Evolutionary conservation across 2,113 vertebrate species (phyloP).

Genomic region (Mormyrus lacerda): DNA sequence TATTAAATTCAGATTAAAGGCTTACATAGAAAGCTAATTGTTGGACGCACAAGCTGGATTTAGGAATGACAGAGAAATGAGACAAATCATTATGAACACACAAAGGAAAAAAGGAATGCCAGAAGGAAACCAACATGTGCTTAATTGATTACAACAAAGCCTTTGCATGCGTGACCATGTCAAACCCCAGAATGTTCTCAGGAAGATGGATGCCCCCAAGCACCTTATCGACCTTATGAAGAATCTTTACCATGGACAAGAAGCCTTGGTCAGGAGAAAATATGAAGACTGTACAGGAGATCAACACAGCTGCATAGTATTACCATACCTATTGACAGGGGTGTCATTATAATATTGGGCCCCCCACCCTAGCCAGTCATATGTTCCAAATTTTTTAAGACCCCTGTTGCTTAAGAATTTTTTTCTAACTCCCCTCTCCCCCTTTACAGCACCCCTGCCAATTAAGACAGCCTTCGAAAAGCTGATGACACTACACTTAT

Average conservation of each 20-base stretch:
- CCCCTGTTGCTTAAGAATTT: too few relatives aligned
- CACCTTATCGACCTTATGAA: background rate
- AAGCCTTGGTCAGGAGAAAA: background rate
- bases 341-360: background rate
- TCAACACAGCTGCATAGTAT: background rate
- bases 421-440: too few relatives aligned
- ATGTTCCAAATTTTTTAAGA: too few relatives aligned
- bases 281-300: background rate
- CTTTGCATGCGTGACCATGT: background rate
- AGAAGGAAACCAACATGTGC: background rate
- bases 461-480: background rate
- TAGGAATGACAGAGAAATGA: background rate
- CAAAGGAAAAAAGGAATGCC: background rate
- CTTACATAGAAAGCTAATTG: background rate
- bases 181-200: background rate
- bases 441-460: background rate
- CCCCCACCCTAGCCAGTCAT: background rate
- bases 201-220: background rate
- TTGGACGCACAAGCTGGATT: background rate
- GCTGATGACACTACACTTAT: background rate
- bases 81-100: background rate
- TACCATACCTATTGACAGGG: background rate
- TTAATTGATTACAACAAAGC: background rate
- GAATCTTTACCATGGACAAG: background rate
- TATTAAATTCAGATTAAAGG: background rate